These are phyloP conservation scores for Mesorhabditis spiculigera DNA, from an alignment of 2,888 invertebrate genomes.

Conservation along the genomic window DNA sequence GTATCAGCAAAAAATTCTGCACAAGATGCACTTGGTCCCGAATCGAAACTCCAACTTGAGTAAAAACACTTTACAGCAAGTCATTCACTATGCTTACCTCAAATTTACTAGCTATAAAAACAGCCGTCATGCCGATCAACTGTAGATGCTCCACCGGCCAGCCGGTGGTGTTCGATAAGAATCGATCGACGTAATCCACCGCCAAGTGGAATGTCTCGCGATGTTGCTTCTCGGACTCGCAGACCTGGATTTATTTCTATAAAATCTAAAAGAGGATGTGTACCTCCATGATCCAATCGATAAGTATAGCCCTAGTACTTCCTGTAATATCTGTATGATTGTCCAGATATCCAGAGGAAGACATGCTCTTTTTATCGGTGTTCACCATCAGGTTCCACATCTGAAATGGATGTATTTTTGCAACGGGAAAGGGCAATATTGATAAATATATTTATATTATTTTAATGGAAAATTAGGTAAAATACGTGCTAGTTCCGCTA, in stretches of 20 bases:
- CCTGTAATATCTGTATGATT: conserved; percentile 72
- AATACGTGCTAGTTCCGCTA: too few relatives aligned
- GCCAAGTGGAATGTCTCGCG: conserved; percentile 92
- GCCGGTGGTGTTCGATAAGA: conserved; percentile 8
- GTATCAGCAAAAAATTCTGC: too few relatives aligned
- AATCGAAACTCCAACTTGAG: too few relatives aligned
- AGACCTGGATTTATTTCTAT: conserved; percentile 69
- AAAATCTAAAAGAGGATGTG: conserved; percentile 4
- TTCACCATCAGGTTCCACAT: conserved; percentile 84
- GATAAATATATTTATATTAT: too few relatives aligned
- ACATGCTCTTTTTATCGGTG: conserved; percentile 71
- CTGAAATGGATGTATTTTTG: conserved; percentile 21
- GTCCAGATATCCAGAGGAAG: conserved; percentile 65
- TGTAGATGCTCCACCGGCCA: conserved; percentile 72
- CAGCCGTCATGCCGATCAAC: conserved; percentile 87
- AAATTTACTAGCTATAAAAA: conserved; percentile 88
- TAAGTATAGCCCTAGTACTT: conserved; percentile 85
- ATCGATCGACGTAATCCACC: conserved; percentile 90
- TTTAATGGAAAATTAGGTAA: too few relatives aligned
- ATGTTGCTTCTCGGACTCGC: conserved; percentile 90
- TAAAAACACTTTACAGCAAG: too few relatives aligned
- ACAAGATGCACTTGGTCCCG: too few relatives aligned
- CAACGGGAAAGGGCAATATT: too few relatives aligned
- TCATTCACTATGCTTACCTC: conserved; percentile 65
- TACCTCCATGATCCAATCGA: conserved; percentile 95